Evolutionary conservation across 2,797 vertebrate species (phyloP), one percentile per base, ranked within the genome.

Genomic region (Semotilus atromaculatus): DNA sequence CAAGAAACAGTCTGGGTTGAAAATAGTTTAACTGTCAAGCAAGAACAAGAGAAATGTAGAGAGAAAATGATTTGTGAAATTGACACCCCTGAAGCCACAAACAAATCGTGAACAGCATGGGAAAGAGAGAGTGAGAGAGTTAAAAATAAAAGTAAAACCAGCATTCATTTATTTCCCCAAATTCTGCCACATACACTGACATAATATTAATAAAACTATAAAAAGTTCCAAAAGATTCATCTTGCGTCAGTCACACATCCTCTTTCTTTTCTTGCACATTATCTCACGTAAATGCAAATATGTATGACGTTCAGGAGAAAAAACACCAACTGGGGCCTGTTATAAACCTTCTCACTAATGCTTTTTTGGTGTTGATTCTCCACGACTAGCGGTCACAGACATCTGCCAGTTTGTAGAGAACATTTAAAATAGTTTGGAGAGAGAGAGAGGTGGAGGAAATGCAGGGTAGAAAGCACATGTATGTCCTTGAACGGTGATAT

Each of bases 11-110:
- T 3, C 21, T 53, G 48, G 31, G 23, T n/a, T 38, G 23, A 58
- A 76, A 76, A 73, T 4, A 74, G 21, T 5, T 5, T 6, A 53
- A 31, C 10, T 75, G 11, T 55, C 51, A 40, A 76, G 53, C 14
- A 75, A 6, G 23, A 75, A n/a, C 48, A 36, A n/a, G 31, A 40
- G 74, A 77, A 60, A 77, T 40, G 53, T 26, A 7, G 34, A 75
- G 23, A 18, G 74, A 76, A 76, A 58, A 60, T 40, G 13, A 76
- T 53, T 60, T 26, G 23, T 2, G 14, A 60, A 77, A 7, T n/a
- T 26, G 60, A 60, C n/a, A 14, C 36, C 74, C 74, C 74, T 40
- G 36, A 77, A 60, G 74, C 74, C 53, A 77, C 7, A 60, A 77
- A 77, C 34, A 60, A 77, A 26, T 60, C 34, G 4, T 76, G 23